Percentiles rank a stretch among this genome's conserved stretches.
Conservation (phyloP, 1,140 invertebrate species). For the Parasteatoda tepidariorum region DNA sequence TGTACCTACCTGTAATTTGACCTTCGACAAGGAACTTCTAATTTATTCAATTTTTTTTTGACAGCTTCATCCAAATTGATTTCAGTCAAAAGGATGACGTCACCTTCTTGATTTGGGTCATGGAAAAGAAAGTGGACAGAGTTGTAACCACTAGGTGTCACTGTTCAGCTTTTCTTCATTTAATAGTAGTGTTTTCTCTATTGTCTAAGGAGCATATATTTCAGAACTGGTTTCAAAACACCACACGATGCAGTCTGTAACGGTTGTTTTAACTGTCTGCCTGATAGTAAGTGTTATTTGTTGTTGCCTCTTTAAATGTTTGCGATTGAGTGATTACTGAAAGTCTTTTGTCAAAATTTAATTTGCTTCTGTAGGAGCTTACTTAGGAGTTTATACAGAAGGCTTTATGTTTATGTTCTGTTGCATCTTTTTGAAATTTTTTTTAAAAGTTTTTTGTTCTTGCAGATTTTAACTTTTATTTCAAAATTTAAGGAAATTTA, state of each 20-base stretch:
- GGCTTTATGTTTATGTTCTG: too few species aligned
- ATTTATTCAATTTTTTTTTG: not conserved
- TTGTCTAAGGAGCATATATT: not conserved
- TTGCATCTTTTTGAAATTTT: too few species aligned
- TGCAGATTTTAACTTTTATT: too few species aligned
- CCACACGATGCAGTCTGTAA: slow-evolving; percentile 29
- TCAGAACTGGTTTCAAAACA: slow-evolving; percentile 46
- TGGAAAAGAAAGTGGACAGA: slow-evolving; percentile 16
- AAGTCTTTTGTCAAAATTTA: too few species aligned
- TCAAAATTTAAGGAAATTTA: too few species aligned
- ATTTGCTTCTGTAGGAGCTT: too few species aligned
- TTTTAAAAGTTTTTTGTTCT: too few species aligned
- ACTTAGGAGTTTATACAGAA: too few species aligned
- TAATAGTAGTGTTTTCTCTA: slow-evolving; percentile 15
- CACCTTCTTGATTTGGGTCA: slow-evolving; percentile 29
- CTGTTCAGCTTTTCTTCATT: slow-evolving; percentile 6
- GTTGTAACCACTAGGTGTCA: slow-evolving; percentile 14
- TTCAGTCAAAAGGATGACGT: slow-evolving; percentile 16
- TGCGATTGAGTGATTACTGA: too few species aligned
- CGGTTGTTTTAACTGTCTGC: slow-evolving; percentile 17
- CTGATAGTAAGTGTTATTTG: slow-evolving; percentile 16
- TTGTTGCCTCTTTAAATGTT: not conserved
- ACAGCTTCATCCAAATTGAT: not conserved
- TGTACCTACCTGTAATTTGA: not conserved
- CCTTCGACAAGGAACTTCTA: not conserved